phyloP scores from a whole-genome alignment of 2,113 vertebrate genomes.

The Odontophorus gujanensis region DNA sequence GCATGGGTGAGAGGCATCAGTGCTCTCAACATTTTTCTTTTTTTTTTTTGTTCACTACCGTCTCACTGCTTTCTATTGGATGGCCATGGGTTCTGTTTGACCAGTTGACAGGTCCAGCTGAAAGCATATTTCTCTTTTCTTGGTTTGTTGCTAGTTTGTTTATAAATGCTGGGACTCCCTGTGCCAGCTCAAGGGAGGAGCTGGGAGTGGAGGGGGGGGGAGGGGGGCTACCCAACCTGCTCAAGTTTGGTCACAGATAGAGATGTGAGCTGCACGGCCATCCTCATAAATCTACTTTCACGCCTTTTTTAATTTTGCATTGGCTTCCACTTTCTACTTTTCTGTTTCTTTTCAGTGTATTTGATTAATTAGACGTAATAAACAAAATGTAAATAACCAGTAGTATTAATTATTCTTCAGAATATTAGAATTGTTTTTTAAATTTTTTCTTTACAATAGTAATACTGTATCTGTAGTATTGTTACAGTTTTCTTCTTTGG shows the following conservation, averaged over 20 bases:
- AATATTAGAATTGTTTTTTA: background rate
- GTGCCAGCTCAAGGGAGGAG: background rate
- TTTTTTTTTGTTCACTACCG: background rate
- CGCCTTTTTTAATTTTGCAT: accelerated
- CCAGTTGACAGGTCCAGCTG: background rate
- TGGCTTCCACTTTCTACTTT: background rate
- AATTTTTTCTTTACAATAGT: background rate
- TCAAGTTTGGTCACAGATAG: background rate
- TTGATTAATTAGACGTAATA: background rate
- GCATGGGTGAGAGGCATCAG: background rate
- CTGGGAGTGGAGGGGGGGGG: accelerated
- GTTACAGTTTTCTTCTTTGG: background rate
- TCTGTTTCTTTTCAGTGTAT: background rate
- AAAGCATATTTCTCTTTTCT: background rate
- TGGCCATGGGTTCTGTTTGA: accelerated
- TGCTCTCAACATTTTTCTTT: background rate
- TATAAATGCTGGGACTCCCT: background rate
- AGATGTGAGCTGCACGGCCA: background rate
- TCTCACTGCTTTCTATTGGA: background rate
- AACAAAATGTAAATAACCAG: background rate
- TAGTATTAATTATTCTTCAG: background rate
- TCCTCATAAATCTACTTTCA: background rate
- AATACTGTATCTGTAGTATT: background rate
- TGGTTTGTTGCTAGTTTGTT: background rate
- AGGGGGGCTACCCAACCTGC: background rate